A percentile compares a stretch with the other conserved stretches of the same genome.
Conservation (phyloP, 92 coral and sea anemone genomes). For the Diadumene lineata region DNA sequence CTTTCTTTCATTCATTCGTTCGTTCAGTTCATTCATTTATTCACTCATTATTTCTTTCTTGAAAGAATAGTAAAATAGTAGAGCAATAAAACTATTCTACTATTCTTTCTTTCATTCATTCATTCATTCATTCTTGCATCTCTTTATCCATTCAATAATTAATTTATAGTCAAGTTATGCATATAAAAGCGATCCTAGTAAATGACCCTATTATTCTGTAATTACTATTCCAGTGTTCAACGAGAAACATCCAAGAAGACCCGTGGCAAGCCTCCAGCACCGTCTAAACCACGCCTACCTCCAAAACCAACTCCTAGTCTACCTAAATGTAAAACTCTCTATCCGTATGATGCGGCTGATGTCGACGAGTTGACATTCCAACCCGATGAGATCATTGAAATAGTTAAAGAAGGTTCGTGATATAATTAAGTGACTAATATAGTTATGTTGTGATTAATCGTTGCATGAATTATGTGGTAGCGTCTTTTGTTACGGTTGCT, state of each 20-base stretch:
- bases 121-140: too few relatives aligned
- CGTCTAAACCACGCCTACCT: slow-evolving; percentile 77
- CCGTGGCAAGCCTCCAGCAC: slow-evolving; percentile 78
- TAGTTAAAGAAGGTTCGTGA: slow-evolving; percentile 81
- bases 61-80: too few relatives aligned
- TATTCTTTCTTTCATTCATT: too few relatives aligned
- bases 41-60: too few relatives aligned
- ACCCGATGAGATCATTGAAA: slow-evolving; percentile 84
- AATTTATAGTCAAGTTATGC: too few relatives aligned
- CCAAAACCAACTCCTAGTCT: slow-evolving; percentile 86
- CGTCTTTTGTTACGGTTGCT: neutral
- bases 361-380: slow-evolving; percentile 94
- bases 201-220: too few relatives aligned
- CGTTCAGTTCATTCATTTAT: too few relatives aligned
- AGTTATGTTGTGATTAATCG: neutral
- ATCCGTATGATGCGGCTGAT: slow-evolving; percentile 93
- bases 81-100: too few relatives aligned
- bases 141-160: too few relatives aligned
- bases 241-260: slow-evolving; percentile 72
- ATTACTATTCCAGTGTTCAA: slow-evolving; percentile 52
- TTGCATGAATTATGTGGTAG: neutral
- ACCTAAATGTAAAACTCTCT: slow-evolving; percentile 89
- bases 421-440: neutral
- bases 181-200: too few relatives aligned
- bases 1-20: too few relatives aligned